phyloP scores from a whole-genome alignment of 2,113 vertebrate genomes.

The Microcebus tavaratra region DNA sequence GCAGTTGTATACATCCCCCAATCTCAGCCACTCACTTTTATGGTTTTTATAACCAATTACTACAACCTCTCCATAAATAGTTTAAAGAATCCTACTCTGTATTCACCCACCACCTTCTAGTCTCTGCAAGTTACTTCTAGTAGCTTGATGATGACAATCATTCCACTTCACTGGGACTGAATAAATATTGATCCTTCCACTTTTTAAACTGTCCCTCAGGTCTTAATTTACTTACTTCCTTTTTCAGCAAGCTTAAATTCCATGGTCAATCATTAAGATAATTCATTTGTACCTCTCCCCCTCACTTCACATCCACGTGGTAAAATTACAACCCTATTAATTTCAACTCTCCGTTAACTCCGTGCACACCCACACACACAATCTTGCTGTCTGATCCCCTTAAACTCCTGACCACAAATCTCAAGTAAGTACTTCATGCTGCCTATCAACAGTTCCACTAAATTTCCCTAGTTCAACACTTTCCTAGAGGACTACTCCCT shows the following conservation, averaged over 20 bases:
- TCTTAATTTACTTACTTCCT: not conserved
- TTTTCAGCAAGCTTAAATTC: not conserved
- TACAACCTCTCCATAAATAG: not conserved
- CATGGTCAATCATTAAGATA: not conserved
- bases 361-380: not conserved
- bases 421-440: not conserved
- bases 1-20: not conserved
- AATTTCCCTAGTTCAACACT: not conserved
- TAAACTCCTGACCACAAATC: not conserved
- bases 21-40: not conserved
- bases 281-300: not conserved
- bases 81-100: not conserved
- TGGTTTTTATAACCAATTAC: not conserved
- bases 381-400: not conserved
- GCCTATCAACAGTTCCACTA: not conserved
- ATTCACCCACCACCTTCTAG: not conserved
- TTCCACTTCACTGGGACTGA: not conserved
- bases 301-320: not conserved
- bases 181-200: not conserved
- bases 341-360: not conserved
- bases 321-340: not conserved
- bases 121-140: not conserved
- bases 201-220: not conserved
- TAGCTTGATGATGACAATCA: not conserved
- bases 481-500: not conserved